These are phyloP conservation scores for Sabatieria punctata DNA, from an alignment of 2,888 invertebrate species.

Conservation along the genomic window DNA sequence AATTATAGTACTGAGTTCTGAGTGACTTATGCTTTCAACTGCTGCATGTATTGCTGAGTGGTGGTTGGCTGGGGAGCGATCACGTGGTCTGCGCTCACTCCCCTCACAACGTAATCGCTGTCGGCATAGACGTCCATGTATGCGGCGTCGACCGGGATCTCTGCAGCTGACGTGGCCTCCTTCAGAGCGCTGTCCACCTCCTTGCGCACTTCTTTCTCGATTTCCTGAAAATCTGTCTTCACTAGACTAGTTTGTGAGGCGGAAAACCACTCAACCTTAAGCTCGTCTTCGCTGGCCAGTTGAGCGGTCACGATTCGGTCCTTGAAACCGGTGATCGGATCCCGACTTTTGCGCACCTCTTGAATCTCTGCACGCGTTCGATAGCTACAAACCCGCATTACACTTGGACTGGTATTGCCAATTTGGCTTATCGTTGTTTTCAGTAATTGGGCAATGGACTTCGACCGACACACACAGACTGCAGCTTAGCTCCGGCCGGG, in stretches of 20 bases:
- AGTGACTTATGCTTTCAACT: too few species aligned
- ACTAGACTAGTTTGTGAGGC: not conserved
- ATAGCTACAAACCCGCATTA: too few species aligned
- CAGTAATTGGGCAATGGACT: too few species aligned
- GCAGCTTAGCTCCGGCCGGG: too few species aligned
- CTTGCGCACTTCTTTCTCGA: constrained; percentile 68
- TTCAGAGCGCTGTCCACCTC: constrained; percentile 69
- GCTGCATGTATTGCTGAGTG: too few species aligned
- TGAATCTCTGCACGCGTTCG: constrained; percentile 83
- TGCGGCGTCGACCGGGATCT: constrained; percentile 56
- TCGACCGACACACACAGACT: too few species aligned
- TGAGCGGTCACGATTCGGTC: constrained; percentile 62
- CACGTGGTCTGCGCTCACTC: constrained; percentile 22
- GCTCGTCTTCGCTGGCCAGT: constrained; percentile 62
- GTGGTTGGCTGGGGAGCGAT: too few species aligned
- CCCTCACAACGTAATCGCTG: constrained; percentile 49
- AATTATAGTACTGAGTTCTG: too few species aligned
- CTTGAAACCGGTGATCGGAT: constrained; percentile 87
- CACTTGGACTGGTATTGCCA: too few species aligned
- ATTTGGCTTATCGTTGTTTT: too few species aligned
- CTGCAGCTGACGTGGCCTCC: constrained; percentile 54
- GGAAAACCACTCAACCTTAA: constrained; percentile 51
- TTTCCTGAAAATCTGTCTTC: constrained; percentile 41
- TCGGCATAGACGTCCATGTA: constrained; percentile 59
- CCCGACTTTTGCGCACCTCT: constrained; percentile 82